Evolutionary conservation across 2,113 vertebrate species (phyloP), one percentile per base, ranked within the genome.

Genomic region (Centrocercus urophasianus): DNA sequence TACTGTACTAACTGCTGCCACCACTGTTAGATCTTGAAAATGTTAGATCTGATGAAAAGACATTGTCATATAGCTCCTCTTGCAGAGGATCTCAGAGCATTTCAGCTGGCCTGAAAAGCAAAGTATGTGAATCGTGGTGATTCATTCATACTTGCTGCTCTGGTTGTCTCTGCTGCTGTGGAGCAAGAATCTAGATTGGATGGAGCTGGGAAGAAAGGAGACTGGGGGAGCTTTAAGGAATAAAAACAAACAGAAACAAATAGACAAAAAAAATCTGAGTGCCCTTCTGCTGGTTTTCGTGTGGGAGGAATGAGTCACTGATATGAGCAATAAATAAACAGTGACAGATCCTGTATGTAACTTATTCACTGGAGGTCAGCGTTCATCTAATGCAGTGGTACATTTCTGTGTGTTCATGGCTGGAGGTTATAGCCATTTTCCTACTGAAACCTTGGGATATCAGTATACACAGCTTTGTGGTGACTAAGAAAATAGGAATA

Each of bases 261-360:
- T 54, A 28, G 52, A 13, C 52, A 54, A 54, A 54, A 16, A 28
- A 28, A 30, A 54, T 61, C 27, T 65, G 17, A 34, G 11, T 83
- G 75, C 21, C 70, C 71, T 90, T 83, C 54, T 91, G 47, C 57
- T 86, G 78, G 22, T 77, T 91, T 86, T 91, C 59, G 22, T 40
- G 54, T 70, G 43, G 84, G 71, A 79, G 82, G 67, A 91, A 76
- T 87, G 75, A 93, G 63, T 95, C 83, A 74, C 56, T 56, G 83
- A 73, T 90, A 71, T 0, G 0, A 83, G 54, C 74, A 82, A 43
- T 87, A 85, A 94, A 79, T 87, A 93, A 93, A 90, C 76, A 88
- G 30, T 88, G 70, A 91, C 86, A 72, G 71, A 50, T 61, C 6
- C 0, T 38, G 47, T 92, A 59, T 27, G 30, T 72, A 70, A 48